These are phyloP conservation scores for Misgurnus anguillicaudatus DNA, from an alignment of 2,113 vertebrate genomes.

Conservation along the genomic window DNA sequence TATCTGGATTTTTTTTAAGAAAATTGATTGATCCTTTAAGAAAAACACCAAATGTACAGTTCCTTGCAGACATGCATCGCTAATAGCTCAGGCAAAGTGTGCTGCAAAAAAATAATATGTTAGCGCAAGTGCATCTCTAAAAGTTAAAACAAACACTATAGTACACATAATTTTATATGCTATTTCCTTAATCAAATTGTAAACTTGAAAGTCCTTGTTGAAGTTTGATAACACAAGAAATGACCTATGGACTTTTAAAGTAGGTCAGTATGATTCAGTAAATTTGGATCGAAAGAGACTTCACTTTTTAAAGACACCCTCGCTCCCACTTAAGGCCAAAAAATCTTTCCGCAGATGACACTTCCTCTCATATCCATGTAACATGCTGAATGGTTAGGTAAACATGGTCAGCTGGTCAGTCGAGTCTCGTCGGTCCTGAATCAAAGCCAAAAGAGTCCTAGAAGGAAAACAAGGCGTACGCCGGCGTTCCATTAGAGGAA, in stretches of 20 bases:
- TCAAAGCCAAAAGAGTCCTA: background rate
- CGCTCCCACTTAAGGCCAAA: background rate
- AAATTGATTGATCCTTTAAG: background rate
- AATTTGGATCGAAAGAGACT: background rate
- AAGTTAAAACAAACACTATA: background rate
- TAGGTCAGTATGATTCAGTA: background rate
- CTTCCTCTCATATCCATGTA: background rate
- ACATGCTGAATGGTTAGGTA: slow-evolving; percentile 13
- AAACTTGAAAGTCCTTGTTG: background rate
- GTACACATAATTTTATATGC: background rate
- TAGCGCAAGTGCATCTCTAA: background rate
- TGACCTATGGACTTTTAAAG: background rate
- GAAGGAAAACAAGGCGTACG: background rate
- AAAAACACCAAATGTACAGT: slow-evolving; percentile 14
- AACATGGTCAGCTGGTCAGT: slow-evolving; percentile 4
- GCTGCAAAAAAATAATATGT: background rate
- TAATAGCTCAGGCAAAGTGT: slow-evolving; percentile 1
- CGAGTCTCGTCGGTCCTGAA: slow-evolving; percentile 7
- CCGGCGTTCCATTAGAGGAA: slow-evolving; percentile 29
- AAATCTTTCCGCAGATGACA: slow-evolving; percentile 1
- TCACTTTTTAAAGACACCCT: background rate
- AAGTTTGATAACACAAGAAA: background rate
- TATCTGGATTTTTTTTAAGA: too few relatives aligned
- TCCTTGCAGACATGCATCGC: background rate
- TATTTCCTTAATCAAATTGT: background rate